Evolutionary conservation across 2,888 invertebrate genomes (phyloP), one percentile per base, ranked within the genome.

Genomic region (Euspilapteryx auroguttella): DNA sequence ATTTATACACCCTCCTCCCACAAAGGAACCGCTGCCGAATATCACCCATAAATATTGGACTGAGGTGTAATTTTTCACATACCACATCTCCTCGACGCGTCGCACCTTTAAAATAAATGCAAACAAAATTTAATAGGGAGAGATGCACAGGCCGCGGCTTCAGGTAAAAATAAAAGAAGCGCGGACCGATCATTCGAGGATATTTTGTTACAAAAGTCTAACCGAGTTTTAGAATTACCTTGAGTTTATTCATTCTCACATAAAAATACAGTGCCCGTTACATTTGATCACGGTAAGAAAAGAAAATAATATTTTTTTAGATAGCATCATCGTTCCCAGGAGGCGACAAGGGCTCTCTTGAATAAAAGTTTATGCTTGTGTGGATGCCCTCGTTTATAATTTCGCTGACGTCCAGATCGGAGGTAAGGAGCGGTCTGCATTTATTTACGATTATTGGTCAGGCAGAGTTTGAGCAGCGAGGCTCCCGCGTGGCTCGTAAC

Each of bases 101-200:
- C 75, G 73, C 75, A 73, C 73, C 75, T 75, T 75, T 68, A 73
- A 75, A 75, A 75, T 73, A 73, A 75, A 75, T 73, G 75, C 75
- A 75, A 73, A 75, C 73, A 73, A 75, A 75, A 73, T 73, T 71
- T 75, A 75, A 75, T 75, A 75, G 75, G 73, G 73, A 73, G 71
- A 73, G 75, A 69, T 71, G 73, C 73, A 62, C 73, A 54, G 71
- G 66, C 66, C 62, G 61, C 69, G 69, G 55, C 47, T 47, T 64
- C 64, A 62, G 56, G 65, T 66, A 69, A 69, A 75, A 73, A 73
- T 71, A 75, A 75, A 75, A 54, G 61, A 69, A 3, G 9, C 11
- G 11, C n/a, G 55, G 53, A 49, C 55, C 64, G 62, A 62, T 68
- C 65, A 54, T 53, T 50, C 54, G 47, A 54, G 57, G 56, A 63